Evolutionary conservation across 2,113 vertebrate species (phyloP).

Genomic region (Dicaeum eximium): DNA sequence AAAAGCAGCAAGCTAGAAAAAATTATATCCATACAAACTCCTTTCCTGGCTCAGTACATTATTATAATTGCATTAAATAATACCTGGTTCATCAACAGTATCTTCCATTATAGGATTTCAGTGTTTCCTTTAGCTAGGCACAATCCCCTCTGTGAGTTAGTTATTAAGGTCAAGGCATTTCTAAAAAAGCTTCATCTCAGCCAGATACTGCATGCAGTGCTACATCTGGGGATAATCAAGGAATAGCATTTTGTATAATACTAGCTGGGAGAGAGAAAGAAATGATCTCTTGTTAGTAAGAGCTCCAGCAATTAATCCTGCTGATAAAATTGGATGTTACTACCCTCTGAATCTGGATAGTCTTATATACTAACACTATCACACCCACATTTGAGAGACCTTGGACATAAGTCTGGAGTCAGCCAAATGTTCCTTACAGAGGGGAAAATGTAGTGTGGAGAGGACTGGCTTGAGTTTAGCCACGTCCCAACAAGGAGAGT

Average conservation of each 20-base stretch:
- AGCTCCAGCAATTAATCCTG: not conserved
- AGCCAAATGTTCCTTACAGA: not conserved
- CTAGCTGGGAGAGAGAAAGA: not conserved
- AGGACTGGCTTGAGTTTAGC: not conserved
- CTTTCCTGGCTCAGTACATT: not conserved
- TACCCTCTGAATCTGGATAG: not conserved
- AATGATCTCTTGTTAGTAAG: not conserved
- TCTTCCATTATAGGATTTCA: not conserved
- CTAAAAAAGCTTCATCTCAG: not conserved
- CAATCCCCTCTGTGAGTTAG: not conserved
- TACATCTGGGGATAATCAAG: not conserved
- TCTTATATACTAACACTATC: not conserved
- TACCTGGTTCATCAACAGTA: not conserved
- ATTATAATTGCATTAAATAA: not conserved
- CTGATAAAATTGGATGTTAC: not conserved
- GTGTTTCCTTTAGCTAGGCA: not conserved
- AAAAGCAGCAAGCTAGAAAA: not conserved
- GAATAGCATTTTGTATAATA: not conserved
- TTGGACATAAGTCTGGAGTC: not conserved
- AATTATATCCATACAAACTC: not conserved
- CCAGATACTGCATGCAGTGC: not conserved
- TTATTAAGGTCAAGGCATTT: not conserved
- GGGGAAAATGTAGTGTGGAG: not conserved
- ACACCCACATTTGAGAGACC: not conserved
- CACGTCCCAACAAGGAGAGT: accelerated